A percentile compares a stretch with the other conserved stretches of the same genome.
These are phyloP conservation scores for Piliocolobus tephrosceles DNA, from an alignment of 2,113 vertebrate species.

Conservation along the genomic window DNA sequence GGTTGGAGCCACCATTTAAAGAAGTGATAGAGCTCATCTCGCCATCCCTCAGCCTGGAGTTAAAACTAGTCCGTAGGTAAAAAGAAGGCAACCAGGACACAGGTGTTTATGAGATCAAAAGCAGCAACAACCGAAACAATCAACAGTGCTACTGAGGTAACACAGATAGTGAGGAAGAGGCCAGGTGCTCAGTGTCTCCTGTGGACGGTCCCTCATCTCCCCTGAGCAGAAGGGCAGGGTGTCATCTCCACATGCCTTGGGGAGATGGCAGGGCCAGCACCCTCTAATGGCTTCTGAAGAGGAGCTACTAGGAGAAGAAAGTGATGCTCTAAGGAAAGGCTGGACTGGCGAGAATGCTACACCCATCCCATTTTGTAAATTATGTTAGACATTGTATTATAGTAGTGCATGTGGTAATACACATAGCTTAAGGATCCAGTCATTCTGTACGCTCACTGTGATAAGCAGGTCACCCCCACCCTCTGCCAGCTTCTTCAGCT, in stretches of 20 bases:
- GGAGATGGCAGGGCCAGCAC: background rate
- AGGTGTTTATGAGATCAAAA: background rate
- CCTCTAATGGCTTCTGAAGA: background rate
- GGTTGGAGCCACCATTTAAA: background rate
- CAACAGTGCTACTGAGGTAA: background rate
- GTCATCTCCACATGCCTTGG: background rate
- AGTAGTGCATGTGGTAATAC: background rate
- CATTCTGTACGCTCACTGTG: background rate
- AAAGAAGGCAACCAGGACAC: background rate
- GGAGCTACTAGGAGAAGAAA: accelerated
- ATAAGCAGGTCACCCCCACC: too few species aligned
- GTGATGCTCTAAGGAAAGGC: background rate
- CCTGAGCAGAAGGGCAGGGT: background rate
- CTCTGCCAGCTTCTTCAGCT: background rate
- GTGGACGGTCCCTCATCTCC: background rate
- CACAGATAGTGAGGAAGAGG: background rate
- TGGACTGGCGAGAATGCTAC: background rate
- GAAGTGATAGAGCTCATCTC: too few species aligned
- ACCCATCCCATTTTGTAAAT: background rate
- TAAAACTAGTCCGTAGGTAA: background rate
- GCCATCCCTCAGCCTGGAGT: background rate
- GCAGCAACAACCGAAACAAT: background rate
- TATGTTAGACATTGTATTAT: background rate
- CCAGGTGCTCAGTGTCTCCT: accelerated
- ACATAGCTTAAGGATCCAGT: background rate